A percentile compares a stretch with the other conserved stretches of the same genome.
phyloP scores from a whole-genome alignment of 2,113 vertebrate species.

The Syngnathus floridae region DNA sequence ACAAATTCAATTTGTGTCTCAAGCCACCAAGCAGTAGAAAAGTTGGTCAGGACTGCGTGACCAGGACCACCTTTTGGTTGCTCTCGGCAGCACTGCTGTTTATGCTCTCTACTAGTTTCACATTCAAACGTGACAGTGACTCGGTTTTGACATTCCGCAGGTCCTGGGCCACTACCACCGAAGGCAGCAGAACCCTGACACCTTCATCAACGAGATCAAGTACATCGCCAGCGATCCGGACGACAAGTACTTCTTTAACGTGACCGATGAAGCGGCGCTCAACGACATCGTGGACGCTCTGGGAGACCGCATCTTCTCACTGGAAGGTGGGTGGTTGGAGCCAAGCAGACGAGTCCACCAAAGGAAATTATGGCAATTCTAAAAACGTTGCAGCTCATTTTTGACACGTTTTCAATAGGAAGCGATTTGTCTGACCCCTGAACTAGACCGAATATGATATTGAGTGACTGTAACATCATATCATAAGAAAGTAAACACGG shows the following conservation, averaged over 20 bases:
- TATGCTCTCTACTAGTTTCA: not conserved
- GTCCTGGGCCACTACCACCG: slow-evolving; percentile 92
- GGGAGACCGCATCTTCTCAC: slow-evolving; percentile 89
- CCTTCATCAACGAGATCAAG: slow-evolving; percentile 89
- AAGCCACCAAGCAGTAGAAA: too few relatives aligned
- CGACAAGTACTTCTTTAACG: slow-evolving; percentile 92
- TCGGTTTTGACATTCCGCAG: slow-evolving; percentile 48
- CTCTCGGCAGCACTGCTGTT: not conserved
- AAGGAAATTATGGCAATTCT: too few relatives aligned
- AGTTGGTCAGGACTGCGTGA: too few relatives aligned
- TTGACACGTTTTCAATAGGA: too few relatives aligned
- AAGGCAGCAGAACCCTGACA: slow-evolving; percentile 83
- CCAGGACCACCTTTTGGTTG: not conserved
- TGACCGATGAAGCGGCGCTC: slow-evolving; percentile 87
- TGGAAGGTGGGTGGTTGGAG: slow-evolving; percentile 77
- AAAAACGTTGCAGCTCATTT: too few relatives aligned
- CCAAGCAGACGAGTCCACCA: not conserved
- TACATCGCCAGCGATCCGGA: slow-evolving; percentile 89
- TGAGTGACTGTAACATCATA: not conserved
- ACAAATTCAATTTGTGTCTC: too few relatives aligned
- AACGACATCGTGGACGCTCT: slow-evolving; percentile 93
- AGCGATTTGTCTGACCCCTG: too few relatives aligned
- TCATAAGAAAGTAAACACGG: not conserved
- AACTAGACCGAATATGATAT: not conserved
- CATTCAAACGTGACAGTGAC: not conserved